Base-by-base conservation (phyloP, 2,113 vertebrate genomes). In the Albula glossodonta region DNA sequence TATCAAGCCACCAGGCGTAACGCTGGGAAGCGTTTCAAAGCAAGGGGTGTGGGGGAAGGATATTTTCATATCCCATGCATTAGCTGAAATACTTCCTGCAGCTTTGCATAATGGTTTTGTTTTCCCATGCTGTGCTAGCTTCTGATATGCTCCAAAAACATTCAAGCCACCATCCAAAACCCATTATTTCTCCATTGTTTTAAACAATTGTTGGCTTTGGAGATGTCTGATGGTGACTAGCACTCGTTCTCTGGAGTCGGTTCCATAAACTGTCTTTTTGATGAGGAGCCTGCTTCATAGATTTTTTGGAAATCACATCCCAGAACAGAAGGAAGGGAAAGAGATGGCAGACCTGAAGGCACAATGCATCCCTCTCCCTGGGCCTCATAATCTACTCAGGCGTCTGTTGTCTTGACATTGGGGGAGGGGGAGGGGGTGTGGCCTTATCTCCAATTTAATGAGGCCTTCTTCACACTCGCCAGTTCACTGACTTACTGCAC, bases 361-460 rank as follows among this genome's bases (percentile, higher is more conserved):
- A 70, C 17, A n/a, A n/a, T 5, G 22, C 3, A 31, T 74, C 70
- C 70, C 70, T 74, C 31, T 74, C 70, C 22, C 2, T 31, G n/a
- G 70, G 70, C 70, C 70, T 31, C 70, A 25, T 74, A 9, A 25
- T 74, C 22, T 74, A 74, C 70, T 74, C 8, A 22, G n/a, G 2
- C 25, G 22, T 74, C 70, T 74, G n/a, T 74, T 74, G 70, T 74
- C 70, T n/a, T 74, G 70, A 31, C 25, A 31, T 74, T 31, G 7
- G 22, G 22, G 70, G 70, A 31, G 9, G 70, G 17, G 25, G 70
- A 10, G 70, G 17, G 25, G 70, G n/a, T 25, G 70, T 74, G 70
- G 70, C 31, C 22, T 74, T 74, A 74, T 74, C n/a, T 74, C 70
- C n/a, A 74, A 74, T 31, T 74, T 74, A 74, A 31, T 74, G n/a